Conservation (phyloP, 2,113 vertebrate species). For the Bothrops jararaca region DNA sequence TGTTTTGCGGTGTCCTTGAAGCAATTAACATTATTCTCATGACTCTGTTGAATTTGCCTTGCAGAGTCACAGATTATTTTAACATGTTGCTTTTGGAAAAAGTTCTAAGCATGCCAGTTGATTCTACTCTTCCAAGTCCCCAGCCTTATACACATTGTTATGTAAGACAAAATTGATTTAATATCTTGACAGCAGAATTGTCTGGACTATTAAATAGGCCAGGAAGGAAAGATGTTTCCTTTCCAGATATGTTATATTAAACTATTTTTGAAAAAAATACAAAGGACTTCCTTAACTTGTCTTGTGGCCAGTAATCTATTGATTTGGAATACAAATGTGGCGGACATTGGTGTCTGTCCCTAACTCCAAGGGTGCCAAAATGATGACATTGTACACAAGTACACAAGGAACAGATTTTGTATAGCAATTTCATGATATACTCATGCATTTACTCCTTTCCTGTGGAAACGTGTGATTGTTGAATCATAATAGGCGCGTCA, state of each 20-base stretch:
- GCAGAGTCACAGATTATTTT: background rate
- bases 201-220: slow-evolving; percentile 12
- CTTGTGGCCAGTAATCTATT: background rate
- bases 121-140: background rate
- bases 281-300: background rate
- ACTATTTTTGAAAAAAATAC: slow-evolving; percentile 24
- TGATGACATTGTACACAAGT: background rate
- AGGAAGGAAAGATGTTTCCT: background rate
- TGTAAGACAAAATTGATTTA: background rate
- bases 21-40: background rate
- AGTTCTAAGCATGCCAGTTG: background rate
- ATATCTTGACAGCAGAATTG: background rate
- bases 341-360: background rate
- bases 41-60: background rate
- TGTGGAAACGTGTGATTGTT: background rate
- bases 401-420: background rate
- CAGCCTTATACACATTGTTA: background rate
- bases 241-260: background rate
- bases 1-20: background rate
- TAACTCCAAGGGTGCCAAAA: background rate
- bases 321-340: background rate
- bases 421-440: background rate
- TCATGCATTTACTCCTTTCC: background rate
- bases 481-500: background rate
- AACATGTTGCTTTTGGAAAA: background rate